phyloP scores from a whole-genome alignment of 2,113 vertebrate genomes.

The Oreochromis aureus region DNA sequence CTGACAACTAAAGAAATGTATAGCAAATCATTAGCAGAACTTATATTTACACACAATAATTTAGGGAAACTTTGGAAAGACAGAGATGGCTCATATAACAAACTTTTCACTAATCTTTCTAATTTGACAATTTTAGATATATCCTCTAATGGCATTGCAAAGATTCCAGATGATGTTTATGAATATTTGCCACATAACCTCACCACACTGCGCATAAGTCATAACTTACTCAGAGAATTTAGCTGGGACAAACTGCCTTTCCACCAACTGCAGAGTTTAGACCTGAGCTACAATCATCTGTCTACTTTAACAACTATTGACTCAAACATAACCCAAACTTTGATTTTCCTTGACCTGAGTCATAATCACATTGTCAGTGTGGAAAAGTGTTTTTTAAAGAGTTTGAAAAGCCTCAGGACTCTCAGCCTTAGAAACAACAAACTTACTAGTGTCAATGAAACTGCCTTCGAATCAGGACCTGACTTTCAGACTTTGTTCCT shows the following conservation, averaged over 20 bases:
- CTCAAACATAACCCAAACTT: constrained; percentile 27
- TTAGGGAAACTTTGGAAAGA: constrained; percentile 72
- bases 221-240: constrained; percentile 64
- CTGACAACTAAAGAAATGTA: constrained; percentile 68
- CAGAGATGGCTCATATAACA: constrained; percentile 44
- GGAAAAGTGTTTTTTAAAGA: constrained; percentile 36
- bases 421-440: constrained; percentile 71
- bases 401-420: constrained; percentile 32
- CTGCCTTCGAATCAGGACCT: constrained; percentile 29
- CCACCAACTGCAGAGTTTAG: constrained; percentile 55
- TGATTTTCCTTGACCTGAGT: constrained; percentile 69
- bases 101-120: constrained; percentile 62
- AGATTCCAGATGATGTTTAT: constrained; percentile 55
- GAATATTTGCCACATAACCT: constrained; percentile 59
- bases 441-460: constrained; percentile 64
- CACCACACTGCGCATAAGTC: constrained; percentile 41
- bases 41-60: constrained; percentile 70
- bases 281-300: constrained; percentile 71
- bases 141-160: constrained; percentile 59
- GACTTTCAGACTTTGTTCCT: constrained; percentile 53
- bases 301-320: constrained; percentile 38
- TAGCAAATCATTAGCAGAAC: constrained; percentile 72
- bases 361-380: constrained; percentile 62
- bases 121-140: constrained; percentile 73
- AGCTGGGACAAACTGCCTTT: constrained; percentile 64